Conservation (phyloP, 2,888 invertebrate species). For the Cremastinae sp. region DNA sequence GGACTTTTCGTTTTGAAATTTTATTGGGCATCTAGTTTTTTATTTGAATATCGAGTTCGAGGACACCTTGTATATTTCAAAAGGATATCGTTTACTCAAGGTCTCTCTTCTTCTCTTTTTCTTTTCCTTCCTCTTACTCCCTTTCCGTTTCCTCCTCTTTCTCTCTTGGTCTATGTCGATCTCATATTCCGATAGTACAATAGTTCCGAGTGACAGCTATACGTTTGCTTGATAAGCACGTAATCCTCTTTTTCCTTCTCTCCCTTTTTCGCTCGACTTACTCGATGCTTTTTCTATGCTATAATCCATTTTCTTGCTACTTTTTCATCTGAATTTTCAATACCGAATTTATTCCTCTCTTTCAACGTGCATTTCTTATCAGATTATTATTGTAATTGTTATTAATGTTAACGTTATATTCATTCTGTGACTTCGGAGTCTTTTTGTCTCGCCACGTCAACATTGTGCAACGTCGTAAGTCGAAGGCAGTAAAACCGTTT, state of each 20-base stretch:
- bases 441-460: not conserved
- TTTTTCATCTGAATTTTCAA: too few relatives aligned
- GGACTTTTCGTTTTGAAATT: too few relatives aligned
- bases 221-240: constrained; percentile 33
- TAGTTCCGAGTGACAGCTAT: constrained; percentile 23
- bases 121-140: too few relatives aligned
- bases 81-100: constrained; percentile 44
- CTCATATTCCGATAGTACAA: constrained; percentile 34
- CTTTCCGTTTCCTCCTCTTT: too few relatives aligned
- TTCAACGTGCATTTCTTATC: too few relatives aligned
- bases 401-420: too few relatives aligned
- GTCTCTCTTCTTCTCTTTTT: constrained; percentile 15
- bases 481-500: constrained; percentile 36
- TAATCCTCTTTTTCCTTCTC: constrained; percentile 7
- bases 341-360: too few relatives aligned
- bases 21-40: too few relatives aligned
- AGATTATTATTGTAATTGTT: too few relatives aligned
- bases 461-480: constrained; percentile 6
- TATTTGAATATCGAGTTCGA: too few relatives aligned
- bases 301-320: too few relatives aligned
- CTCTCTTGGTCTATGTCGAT: constrained; percentile 9
- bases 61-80: not conserved
- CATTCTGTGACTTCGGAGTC: not conserved
- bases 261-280: not conserved
- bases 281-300: too few relatives aligned